These are phyloP conservation scores for Caenorhabditis remanei DNA, from an alignment of 1,140 invertebrate species.

Conservation along the genomic window DNA sequence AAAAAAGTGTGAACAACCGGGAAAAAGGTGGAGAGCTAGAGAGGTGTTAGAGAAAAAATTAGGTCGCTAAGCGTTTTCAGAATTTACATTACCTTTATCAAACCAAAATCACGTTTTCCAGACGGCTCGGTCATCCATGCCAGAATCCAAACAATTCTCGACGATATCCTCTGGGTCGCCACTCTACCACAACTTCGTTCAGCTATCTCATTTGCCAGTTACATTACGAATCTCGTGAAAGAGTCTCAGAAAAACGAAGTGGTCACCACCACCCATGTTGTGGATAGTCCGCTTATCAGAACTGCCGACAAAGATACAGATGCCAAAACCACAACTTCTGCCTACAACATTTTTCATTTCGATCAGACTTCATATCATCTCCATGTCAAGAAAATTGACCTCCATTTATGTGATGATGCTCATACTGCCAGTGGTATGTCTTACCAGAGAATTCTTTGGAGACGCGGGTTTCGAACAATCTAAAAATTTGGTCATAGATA, in stretches of 20 bases:
- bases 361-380: constrained; percentile 97
- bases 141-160: constrained; percentile 90
- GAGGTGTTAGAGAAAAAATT: constrained; percentile 10
- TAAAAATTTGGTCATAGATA: too few species aligned
- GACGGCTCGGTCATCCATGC: constrained; percentile 94
- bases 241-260: constrained; percentile 78
- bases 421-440: constrained; percentile 82
- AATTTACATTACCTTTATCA: too few species aligned
- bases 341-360: constrained; percentile 86
- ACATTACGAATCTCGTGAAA: constrained; percentile 81
- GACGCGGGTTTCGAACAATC: too few species aligned
- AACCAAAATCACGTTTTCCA: constrained; percentile 80
- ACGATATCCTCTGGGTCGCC: constrained; percentile 92
- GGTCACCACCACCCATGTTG: neutral
- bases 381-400: constrained; percentile 90
- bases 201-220: constrained; percentile 92
- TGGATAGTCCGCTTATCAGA: constrained; percentile 27
- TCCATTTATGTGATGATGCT: constrained; percentile 94
- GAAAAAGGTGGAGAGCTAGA: too few species aligned
- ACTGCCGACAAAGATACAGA: neutral
- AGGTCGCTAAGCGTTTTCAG: too few species aligned
- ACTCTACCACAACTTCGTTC: constrained; percentile 96
- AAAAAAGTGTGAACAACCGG: too few species aligned
- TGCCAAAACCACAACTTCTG: constrained; percentile 25
- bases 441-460: too few species aligned